phyloP scores from a whole-genome alignment of 2,113 vertebrate genomes.

The Conger conger region DNA sequence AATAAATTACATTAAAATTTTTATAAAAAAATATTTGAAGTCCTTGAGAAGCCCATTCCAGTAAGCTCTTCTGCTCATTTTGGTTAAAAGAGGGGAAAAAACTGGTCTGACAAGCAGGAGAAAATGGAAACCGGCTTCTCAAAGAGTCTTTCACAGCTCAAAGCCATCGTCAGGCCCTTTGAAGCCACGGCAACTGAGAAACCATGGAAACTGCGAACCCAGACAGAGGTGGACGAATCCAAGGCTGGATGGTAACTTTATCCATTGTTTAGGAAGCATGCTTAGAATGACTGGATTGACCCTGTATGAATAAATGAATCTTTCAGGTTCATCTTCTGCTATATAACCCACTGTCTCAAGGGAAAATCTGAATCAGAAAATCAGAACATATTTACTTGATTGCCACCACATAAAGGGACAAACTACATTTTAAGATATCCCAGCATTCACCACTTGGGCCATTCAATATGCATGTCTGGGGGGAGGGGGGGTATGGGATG shows the following conservation, averaged over 20 bases:
- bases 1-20: background rate
- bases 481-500: background rate
- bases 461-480: background rate
- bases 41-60: conserved; percentile 8
- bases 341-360: background rate
- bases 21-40: background rate
- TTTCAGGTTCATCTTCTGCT: conserved; percentile 7
- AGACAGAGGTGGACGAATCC: conserved; percentile 34
- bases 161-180: conserved; percentile 46
- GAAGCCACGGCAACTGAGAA: conserved; percentile 52
- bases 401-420: background rate
- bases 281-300: conserved; percentile 20
- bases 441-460: background rate
- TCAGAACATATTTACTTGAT: background rate
- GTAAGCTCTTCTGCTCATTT: conserved; percentile 21
- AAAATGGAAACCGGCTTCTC: conserved; percentile 45
- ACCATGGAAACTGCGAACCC: conserved; percentile 42
- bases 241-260: conserved; percentile 30
- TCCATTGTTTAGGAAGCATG: conserved; percentile 9
- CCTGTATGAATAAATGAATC: background rate
- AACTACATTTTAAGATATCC: too few species aligned
- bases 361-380: background rate
- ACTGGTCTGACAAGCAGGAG: conserved; percentile 25
- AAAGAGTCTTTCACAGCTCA: conserved; percentile 36
- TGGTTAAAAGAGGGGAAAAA: conserved; percentile 11